Conservation (phyloP, 2,888 invertebrate species). For the Allolobophora icterica region DNA sequence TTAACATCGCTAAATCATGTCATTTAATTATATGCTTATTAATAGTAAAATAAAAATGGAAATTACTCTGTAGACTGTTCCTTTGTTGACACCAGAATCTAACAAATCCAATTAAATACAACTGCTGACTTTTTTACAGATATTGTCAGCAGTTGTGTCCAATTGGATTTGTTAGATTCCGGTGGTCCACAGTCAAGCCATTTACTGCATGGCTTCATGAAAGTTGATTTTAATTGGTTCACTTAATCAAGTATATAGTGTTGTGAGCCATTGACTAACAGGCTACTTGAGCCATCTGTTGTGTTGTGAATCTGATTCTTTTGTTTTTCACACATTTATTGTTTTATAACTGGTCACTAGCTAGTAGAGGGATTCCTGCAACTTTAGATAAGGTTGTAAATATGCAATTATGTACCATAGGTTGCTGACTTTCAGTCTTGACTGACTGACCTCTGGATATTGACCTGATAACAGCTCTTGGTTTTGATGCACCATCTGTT, state of each 20-base stretch:
- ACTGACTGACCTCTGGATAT: too few relatives aligned
- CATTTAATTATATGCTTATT: neutral
- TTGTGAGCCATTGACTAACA: neutral
- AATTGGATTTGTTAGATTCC: neutral
- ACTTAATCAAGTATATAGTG: neutral
- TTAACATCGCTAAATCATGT: neutral
- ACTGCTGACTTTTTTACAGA: neutral
- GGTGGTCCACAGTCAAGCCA: neutral
- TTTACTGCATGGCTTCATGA: neutral
- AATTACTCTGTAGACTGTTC: neutral
- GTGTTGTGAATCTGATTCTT: neutral
- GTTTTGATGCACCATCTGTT: too few relatives aligned
- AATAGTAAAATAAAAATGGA: neutral
- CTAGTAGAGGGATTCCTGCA: neutral
- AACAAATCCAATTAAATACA: too few relatives aligned
- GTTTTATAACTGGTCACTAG: constrained; percentile 8
- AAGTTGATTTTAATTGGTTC: neutral
- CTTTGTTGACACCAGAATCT: neutral
- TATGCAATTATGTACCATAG: too few relatives aligned
- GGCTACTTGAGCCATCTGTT: neutral
- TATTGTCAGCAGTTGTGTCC: neutral
- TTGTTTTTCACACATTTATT: neutral
- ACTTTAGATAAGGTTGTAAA: too few relatives aligned
- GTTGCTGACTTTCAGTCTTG: too few relatives aligned
- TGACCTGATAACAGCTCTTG: too few relatives aligned